Percentiles rank a stretch among this genome's conserved stretches.
Evolutionary conservation across 2,888 invertebrate genomes (phyloP).

Genomic region (Siphlonurus alternatus): DNA sequence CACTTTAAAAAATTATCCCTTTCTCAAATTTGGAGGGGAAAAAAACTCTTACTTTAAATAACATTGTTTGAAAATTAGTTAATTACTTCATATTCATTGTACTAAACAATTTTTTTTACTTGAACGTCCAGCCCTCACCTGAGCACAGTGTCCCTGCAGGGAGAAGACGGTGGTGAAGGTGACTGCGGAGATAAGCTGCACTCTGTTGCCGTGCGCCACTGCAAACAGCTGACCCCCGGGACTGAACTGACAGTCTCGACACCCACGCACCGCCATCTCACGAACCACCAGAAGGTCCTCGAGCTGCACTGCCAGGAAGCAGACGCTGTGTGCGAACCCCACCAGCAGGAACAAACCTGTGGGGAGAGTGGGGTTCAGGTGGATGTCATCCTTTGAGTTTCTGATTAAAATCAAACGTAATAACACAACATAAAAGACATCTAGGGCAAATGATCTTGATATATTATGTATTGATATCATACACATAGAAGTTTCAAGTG

Average conservation of each 20-base stretch:
- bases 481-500: too few species aligned
- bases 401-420: too few species aligned
- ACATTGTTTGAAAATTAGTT: too few species aligned
- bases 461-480: too few species aligned
- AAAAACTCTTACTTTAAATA: too few species aligned
- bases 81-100: too few species aligned
- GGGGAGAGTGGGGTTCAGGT: background rate
- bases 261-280: slow-evolving; percentile 56
- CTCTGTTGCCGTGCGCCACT: slow-evolving; percentile 71
- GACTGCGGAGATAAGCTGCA: slow-evolving; percentile 68
- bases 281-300: slow-evolving; percentile 59
- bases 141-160: slow-evolving; percentile 66
- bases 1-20: too few species aligned
- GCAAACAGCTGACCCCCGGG: slow-evolving; percentile 80
- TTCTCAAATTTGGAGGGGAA: too few species aligned
- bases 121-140: too few species aligned
- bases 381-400: background rate
- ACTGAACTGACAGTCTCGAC: slow-evolving; percentile 64
- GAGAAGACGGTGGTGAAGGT: slow-evolving; percentile 57
- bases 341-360: slow-evolving; percentile 66
- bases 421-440: too few species aligned
- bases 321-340: slow-evolving; percentile 79
- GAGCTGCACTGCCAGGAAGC: slow-evolving; percentile 72
- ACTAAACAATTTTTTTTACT: too few species aligned
- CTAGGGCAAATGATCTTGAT: too few species aligned